Base-by-base conservation (phyloP, 2,888 invertebrate species). In the Epinotia nisella region DNA sequence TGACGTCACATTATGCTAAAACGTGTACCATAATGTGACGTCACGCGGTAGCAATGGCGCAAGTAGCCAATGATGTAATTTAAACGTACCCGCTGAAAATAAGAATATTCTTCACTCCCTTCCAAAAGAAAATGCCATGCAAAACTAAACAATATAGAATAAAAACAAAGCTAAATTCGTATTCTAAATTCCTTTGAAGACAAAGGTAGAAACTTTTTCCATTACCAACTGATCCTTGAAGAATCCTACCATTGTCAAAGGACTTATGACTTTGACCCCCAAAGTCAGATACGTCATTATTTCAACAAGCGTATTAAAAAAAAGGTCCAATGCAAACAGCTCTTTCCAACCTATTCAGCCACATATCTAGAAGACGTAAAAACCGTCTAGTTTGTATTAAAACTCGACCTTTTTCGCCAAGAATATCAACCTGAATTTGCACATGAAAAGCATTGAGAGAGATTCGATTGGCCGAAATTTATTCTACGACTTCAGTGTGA, bases 381-480 rank as follows among this genome's bases (percentile, higher is more conserved):
- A 13, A 55, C 65, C 39, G 15, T 53, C 4, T 13, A 3, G 9
- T 11, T 29, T 35, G n/a, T 51, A 24, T 49, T 29, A 49, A 51
- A 51, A 49, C 51, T 51, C n/a, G 17, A 29, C 51, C 4, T 29
- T n/a, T 11, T n/a, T 7, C n/a, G 7, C 2, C 17, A n/a, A 11
- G 24, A 64, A 29, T 24, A 10, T 39, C 4, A 56, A 15, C 21
- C n/a, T 21, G 41, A 24, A 56, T 66, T 66, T 66, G 66, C 66
- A 56, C 66, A 56, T 66, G 66, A 66, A 66, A 56, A 56, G 39
- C 39, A 41, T 66, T 66, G 39, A 53, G 66, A 53, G 66, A 21
- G 66, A 66, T 66, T 56, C 66, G 39, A 66, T 66, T 41, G 66
- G 66, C 10, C 55, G 21, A 41, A 66, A 56, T 66, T 41, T 66